Percentiles rank a stretch among this genome's conserved stretches.
These are phyloP conservation scores for Lasioglossum calceatum DNA, from an alignment of 2,888 invertebrate genomes.

Conservation along the genomic window DNA sequence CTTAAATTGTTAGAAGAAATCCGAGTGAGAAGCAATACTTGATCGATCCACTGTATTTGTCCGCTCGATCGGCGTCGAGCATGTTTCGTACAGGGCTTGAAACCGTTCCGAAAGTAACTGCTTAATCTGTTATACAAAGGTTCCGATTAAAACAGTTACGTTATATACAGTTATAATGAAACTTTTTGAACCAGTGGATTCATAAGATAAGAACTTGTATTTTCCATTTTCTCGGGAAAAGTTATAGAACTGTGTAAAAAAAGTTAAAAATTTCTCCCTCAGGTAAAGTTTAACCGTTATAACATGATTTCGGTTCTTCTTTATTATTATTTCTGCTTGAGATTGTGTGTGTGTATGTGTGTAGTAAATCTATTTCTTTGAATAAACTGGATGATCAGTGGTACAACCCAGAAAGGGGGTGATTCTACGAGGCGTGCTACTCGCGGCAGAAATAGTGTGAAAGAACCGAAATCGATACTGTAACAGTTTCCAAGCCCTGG, in stretches of 20 bases:
- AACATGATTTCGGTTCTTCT: background rate
- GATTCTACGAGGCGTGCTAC: background rate
- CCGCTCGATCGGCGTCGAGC: conserved; percentile 45
- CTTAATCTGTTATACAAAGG: background rate
- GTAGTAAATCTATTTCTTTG: background rate
- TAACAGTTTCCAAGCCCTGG: background rate
- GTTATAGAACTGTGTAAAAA: too few relatives aligned
- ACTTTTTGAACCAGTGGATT: too few relatives aligned
- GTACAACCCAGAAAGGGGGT: background rate
- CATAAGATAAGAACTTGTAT: too few relatives aligned
- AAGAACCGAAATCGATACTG: background rate
- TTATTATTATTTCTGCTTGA: too few relatives aligned
- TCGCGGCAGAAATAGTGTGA: too few relatives aligned
- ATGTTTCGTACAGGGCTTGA: conserved; percentile 34
- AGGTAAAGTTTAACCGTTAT: background rate
- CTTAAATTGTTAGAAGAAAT: background rate
- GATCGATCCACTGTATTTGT: conserved; percentile 32
- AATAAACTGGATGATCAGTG: background rate
- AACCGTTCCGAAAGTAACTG: background rate
- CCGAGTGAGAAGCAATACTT: background rate
- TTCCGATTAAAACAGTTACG: background rate
- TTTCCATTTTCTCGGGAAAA: too few relatives aligned
- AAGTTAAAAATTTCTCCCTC: too few relatives aligned
- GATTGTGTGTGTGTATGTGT: background rate
- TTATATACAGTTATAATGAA: too few relatives aligned